These are phyloP conservation scores for Dynastes hyllus DNA, from an alignment of 2,888 invertebrate species.

Conservation along the genomic window DNA sequence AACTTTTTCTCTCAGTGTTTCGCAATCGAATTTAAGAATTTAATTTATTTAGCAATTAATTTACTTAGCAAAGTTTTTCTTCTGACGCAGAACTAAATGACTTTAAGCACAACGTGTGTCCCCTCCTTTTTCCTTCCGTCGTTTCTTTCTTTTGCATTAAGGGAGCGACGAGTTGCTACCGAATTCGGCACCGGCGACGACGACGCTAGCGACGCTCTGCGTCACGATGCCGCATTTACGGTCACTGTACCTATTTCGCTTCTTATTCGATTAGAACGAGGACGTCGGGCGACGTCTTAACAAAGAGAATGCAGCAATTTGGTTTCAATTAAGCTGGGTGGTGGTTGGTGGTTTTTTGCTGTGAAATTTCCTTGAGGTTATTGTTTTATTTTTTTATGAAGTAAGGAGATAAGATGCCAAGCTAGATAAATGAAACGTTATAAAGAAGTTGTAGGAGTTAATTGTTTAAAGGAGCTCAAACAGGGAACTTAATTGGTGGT, in stretches of 20 bases:
- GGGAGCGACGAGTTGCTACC: neutral
- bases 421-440: too few relatives aligned
- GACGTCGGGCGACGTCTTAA: neutral
- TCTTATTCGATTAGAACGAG: constrained; percentile 36
- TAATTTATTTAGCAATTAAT: constrained; percentile 44
- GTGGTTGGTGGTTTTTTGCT: neutral
- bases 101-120: neutral
- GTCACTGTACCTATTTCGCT: neutral
- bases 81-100: neutral
- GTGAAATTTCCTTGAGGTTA: too few relatives aligned
- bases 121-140: neutral
- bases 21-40: constrained; percentile 32
- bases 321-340: constrained; percentile 28
- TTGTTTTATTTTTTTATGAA: too few relatives aligned
- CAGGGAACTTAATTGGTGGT: too few relatives aligned
- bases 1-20: neutral
- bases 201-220: neutral
- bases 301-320: constrained; percentile 31
- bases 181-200: neutral
- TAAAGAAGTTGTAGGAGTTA: too few relatives aligned
- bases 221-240: constrained; percentile 6
- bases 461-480: too few relatives aligned
- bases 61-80: constrained; percentile 40
- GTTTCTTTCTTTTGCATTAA: too few relatives aligned
- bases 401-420: too few relatives aligned